Percentiles rank a stretch among this genome's conserved stretches.
Evolutionary conservation across 2,888 invertebrate genomes (phyloP).

Genomic region (Lymantria monacha): DNA sequence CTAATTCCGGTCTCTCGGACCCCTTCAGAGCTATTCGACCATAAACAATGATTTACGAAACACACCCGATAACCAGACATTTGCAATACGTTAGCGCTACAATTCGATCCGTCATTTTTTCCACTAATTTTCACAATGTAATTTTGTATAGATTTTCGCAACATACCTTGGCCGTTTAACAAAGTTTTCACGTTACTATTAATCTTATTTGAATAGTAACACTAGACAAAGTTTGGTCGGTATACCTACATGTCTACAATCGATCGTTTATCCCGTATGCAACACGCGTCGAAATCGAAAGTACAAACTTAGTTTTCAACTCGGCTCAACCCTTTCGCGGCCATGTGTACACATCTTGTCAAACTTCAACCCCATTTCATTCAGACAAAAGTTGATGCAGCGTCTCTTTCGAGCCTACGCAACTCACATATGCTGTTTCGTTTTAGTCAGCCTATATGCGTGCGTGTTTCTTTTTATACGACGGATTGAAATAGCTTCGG

Average conservation of each 20-base stretch:
- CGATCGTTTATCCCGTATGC: conserved; percentile 74
- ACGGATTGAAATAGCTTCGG: conserved; percentile 31
- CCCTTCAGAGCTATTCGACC: conserved; percentile 73
- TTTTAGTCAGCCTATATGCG: conserved; percentile 61
- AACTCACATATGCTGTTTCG: conserved; percentile 60
- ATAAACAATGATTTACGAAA: conserved; percentile 79
- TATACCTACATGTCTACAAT: conserved; percentile 58
- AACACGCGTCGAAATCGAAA: conserved; percentile 75
- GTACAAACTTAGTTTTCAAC: conserved; percentile 66
- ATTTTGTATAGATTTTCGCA: conserved; percentile 27
- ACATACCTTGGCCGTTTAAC: conserved; percentile 16
- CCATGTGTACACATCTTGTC: conserved; percentile 68
- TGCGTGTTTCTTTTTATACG: conserved; percentile 49
- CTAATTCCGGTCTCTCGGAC: conserved; percentile 71
- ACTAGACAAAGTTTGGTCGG: conserved; percentile 44
- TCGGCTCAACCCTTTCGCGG: conserved; percentile 70
- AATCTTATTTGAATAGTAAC: conserved; percentile 47
- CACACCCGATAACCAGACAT: conserved; percentile 50
- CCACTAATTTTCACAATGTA: conserved; percentile 52
- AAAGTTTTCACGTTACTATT: conserved; percentile 24
- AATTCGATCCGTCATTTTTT: conserved; percentile 59
- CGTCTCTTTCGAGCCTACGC: conserved; percentile 65
- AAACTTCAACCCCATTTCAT: conserved; percentile 69
- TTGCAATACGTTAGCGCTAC: conserved; percentile 53
- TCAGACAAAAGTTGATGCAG: conserved; percentile 60